Evolutionary conservation across 1,140 invertebrate species (phyloP).

Genomic region (Rhyzopertha dominica): DNA sequence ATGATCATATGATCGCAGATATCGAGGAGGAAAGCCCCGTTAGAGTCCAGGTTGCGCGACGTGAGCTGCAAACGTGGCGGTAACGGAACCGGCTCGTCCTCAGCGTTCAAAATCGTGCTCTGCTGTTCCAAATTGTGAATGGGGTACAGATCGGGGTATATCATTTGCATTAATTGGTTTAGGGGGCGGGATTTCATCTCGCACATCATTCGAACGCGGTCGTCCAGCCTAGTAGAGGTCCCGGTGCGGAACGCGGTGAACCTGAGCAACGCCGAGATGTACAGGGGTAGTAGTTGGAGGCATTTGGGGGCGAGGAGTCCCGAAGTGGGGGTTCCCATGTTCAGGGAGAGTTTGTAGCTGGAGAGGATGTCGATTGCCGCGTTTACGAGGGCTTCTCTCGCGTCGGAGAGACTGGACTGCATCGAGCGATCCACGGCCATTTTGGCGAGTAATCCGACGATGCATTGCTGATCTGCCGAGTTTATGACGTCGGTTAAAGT

Average conservation of each 20-base stretch:
- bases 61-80: constrained; percentile 63
- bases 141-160: constrained; percentile 94
- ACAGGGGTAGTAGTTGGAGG: constrained; percentile 80
- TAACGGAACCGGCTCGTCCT: constrained; percentile 52
- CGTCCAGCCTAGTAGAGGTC: constrained; percentile 83
- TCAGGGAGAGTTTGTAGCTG: constrained; percentile 71
- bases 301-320: constrained; percentile 70
- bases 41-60: constrained; percentile 70
- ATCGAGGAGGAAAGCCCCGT: constrained; percentile 90
- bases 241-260: constrained; percentile 84
- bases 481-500: constrained; percentile 82
- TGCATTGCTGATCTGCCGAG: constrained; percentile 92
- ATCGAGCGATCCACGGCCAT: constrained; percentile 95
- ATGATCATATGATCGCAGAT: constrained; percentile 77
- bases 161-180: constrained; percentile 69
- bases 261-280: constrained; percentile 88
- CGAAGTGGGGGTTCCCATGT: constrained; percentile 52
- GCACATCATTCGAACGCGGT: constrained; percentile 89
- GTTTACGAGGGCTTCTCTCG: constrained; percentile 93
- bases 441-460: constrained; percentile 87
- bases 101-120: constrained; percentile 53
- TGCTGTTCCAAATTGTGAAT: constrained; percentile 71
- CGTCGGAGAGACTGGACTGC: constrained; percentile 81
- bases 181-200: constrained; percentile 88
- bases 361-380: constrained; percentile 87